Evolutionary conservation across 2,797 vertebrate species (phyloP), one percentile per base, ranked within the genome.

Genomic region (Vespertilio murinus): DNA sequence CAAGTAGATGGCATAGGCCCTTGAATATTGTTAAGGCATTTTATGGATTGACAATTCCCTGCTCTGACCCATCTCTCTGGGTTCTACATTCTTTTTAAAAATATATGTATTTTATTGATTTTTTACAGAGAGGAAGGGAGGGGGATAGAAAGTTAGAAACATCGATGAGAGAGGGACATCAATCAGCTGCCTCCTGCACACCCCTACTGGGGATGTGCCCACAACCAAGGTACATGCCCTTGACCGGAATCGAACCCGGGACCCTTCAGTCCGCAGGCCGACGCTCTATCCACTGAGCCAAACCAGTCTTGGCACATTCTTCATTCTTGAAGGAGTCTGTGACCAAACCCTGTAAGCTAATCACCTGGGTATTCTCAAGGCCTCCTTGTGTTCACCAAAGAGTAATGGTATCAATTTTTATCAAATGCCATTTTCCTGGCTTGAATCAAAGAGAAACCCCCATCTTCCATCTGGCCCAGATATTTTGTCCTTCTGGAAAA

Each of bases 401-500:
- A 73, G 17, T 42, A 52, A 56, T 64, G 28, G 59, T 25, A 74
- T 22, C 52, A 89, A 5, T 81, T 87, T 74, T 86, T 73, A 74
- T 83, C 47, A 61, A 49, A 47, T 71, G 11, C 40, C 28, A n/a
- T 89, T 90, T 88, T 81, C 70, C 56, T 95, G 70, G 47, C 52
- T 61, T 33, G 61, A 92, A 64, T 10, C 67, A 84, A 85, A 88
- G 42, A 71, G 89, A 86, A 73, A 8, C 17, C 86, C 25, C 28
- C 20, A 47, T 71, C 59, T 90, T 67, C 67, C 83, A 85, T 81
- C 73, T 78, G 80, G 73, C 45, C n/a, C 22, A 61, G 45, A 85
- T 87, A 87, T 20, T 81, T 47, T 89, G 47, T 77, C 77, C 22
- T 88, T 95, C 80, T 47, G 83, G 79, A 96, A 89, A 88, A 84